Base-by-base conservation (phyloP, 2,797 vertebrate genomes). In the Cryptoblepharus egeriae region DNA sequence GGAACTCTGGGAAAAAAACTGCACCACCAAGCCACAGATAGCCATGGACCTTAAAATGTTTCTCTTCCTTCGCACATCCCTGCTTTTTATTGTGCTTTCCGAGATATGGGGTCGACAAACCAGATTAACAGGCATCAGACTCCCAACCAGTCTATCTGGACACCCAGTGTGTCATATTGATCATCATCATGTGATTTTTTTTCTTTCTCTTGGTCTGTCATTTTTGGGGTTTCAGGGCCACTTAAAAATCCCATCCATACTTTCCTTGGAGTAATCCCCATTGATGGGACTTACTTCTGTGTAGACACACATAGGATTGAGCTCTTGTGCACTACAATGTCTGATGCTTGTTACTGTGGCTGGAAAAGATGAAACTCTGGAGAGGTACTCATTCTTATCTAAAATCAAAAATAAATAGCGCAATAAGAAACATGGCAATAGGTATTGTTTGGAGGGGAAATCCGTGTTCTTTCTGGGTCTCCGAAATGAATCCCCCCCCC, bases 1-100 rank as follows among this genome's bases (percentile, higher is more conserved):
- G 94, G 95, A 95, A 96, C 94, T 89, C 94, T 82, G 69, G 64
- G 35, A 39, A 91, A 88, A 88, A 91, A 4, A 42, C 88, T 84
- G 84, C 83, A 45, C 42, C 12, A 77, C 81, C 49, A 37, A 80
- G 69, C 79, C 70, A 76, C 77, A 8, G 80, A n/a, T n/a, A 87
- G 85, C 85, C 88, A 87, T 71, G 82, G 89, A 61, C 49, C 70
- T 49, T 16, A 42, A 35, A 42, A 28, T 28, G 13, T 37, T 49
- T 28, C 30, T 18, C 76, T 39, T 28, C 64, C 26, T 16, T 28
- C 32, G 37, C 10, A 28, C 30, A 49, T 3, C 9, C 32, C 72
- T 8, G 18, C 58, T 37, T 32, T 30, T 15, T 8, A 28, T 75
- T 75, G 86, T 74, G 26, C 85, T 30, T 80, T 71, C 74, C 58